Evolutionary conservation across 2,797 vertebrate species (phyloP).

Genomic region (Typhlichthys eigenmanni): DNA sequence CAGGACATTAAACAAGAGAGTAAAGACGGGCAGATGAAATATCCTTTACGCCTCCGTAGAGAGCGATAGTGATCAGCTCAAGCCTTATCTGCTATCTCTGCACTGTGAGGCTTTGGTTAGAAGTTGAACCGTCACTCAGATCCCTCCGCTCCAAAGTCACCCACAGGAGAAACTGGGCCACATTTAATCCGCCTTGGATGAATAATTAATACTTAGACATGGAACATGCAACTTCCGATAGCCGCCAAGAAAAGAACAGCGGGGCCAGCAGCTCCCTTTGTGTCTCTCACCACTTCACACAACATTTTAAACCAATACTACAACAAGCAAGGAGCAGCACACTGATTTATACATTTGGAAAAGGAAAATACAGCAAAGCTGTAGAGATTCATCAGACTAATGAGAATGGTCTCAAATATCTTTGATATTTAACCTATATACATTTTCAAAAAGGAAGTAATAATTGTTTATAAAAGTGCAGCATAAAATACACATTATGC

Average conservation of each 20-base stretch:
- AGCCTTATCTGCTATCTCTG: constrained; percentile 56
- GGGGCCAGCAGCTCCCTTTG: constrained; percentile 54
- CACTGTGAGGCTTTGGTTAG: constrained; percentile 54
- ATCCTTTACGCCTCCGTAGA: constrained; percentile 43
- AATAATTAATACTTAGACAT: constrained; percentile 86
- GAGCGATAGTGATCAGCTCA: constrained; percentile 43
- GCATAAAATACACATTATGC: no score
- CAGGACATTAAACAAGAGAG: no score
- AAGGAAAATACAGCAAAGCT: constrained; percentile 1
- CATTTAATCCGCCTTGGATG: constrained; percentile 80
- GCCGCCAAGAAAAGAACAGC: constrained; percentile 74
- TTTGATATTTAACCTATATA: no score
- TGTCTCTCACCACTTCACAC: constrained; percentile 51
- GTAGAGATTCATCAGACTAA: not conserved
- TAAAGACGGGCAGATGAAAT: constrained; percentile 12
- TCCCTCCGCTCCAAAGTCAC: constrained; percentile 65
- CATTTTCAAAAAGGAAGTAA: no score
- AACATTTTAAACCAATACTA: constrained; percentile 20
- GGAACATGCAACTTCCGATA: constrained; percentile 74
- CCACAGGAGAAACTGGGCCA: constrained; percentile 79
- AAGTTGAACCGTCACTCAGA: constrained; percentile 59
- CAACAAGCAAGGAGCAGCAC: constrained; percentile 11
- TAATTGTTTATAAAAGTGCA: no score
- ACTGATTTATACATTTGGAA: constrained; percentile 21
- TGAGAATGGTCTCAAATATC: no score